Base-by-base conservation (phyloP, 2,888 invertebrate species). In the Conus canariensis region DNA sequence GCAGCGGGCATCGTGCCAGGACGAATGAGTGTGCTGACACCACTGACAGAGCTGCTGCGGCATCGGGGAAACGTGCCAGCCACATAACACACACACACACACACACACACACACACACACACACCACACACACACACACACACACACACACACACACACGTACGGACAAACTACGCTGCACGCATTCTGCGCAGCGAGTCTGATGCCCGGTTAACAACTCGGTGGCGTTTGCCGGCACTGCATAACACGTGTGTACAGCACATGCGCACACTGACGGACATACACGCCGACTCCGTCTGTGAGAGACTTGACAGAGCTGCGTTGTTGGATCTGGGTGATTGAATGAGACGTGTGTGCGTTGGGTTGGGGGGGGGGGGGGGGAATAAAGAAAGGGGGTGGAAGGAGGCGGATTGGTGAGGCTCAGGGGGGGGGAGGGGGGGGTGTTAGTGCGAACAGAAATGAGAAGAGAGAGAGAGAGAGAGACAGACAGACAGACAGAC, bases 71-170 rank as follows among this genome's bases (percentile, higher is more conserved):
- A 82, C 82, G 19, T 19, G 56, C 82, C 82, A 82, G 19, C 16
- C 82, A 82, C 82, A 82, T 56, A 82, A 16, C 80, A 80, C 80
- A 80, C 82, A 82, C 82, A 82, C 82, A 56, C 56, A 56, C 56
- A 56, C 56, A 82, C 56, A 82, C 56, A 56, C 82, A 56, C 45
- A 56, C 56, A 56, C 30, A 30, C 30, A 30, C 30, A 30, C 30
- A 30, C 30, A 30, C 30, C 30, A 30, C 30, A 45, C 45, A 16
- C 80, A 25, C 30, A 8, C 30, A 16, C 80, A 25, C 30, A 8
- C 30, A 8, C 25, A 8, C 9, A 25, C 30, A 0, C 80, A 30
- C 30, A 1, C 80, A 45, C 45, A 4, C 45, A 45, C 45, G 45
- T 45, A 45, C 45, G 45, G 45, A 45, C 45, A 45, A 0, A 4